A percentile compares a stretch with the other conserved stretches of the same genome.
These are phyloP conservation scores for Mormyrops boulengeri DNA, from an alignment of 2,797 vertebrate species.

Conservation along the genomic window DNA sequence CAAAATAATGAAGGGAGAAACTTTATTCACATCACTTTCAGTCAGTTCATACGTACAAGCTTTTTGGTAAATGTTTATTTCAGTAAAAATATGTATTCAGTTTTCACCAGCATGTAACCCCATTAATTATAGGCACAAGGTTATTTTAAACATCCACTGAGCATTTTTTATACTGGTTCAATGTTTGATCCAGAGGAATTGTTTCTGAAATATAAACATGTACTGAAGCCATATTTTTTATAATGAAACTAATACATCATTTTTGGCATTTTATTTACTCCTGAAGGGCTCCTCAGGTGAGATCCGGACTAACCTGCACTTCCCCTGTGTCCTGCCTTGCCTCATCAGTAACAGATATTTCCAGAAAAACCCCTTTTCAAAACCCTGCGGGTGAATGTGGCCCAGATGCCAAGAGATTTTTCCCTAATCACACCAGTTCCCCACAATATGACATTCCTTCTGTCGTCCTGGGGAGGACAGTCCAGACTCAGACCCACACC, in stretches of 20 bases:
- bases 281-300: neutral
- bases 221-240: neutral
- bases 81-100: neutral
- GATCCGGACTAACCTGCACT: neutral
- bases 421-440: constrained; percentile 4
- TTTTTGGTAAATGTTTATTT: neutral
- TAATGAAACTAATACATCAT: constrained; percentile 5
- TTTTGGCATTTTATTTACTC: neutral
- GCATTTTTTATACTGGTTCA: neutral
- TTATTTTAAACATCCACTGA: constrained; percentile 32
- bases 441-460: neutral
- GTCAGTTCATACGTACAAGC: neutral
- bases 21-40: neutral
- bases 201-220: neutral
- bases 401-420: constrained; percentile 15
- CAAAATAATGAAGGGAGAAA: neutral
- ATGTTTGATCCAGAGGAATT: neutral
- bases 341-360: neutral
- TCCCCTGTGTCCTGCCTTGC: neutral
- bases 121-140: neutral
- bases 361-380: neutral
- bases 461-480: neutral
- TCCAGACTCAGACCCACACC: neutral
- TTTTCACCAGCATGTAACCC: neutral
- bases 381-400: neutral